Percentiles rank a stretch among this genome's conserved stretches.
Evolutionary conservation across 2,888 invertebrate genomes (phyloP).

Genomic region (Chironomus tentans): DNA sequence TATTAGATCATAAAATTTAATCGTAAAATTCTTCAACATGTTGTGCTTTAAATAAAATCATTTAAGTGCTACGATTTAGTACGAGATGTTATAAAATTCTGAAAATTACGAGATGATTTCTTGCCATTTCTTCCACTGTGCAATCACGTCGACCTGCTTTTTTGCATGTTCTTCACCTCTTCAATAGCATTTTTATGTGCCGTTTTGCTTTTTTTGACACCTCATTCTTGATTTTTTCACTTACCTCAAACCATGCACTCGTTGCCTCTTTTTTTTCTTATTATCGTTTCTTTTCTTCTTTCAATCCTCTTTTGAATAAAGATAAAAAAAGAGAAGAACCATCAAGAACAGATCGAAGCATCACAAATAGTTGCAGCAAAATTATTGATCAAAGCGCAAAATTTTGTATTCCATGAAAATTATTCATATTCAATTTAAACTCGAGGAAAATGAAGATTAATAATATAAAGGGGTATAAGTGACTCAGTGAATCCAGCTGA

Average conservation of each 20-base stretch:
- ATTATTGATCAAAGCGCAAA: no score
- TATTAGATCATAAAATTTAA: background rate
- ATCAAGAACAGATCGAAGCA: no score
- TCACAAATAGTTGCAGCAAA: no score
- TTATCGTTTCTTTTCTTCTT: no score
- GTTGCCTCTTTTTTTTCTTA: no score
- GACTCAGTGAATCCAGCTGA: no score
- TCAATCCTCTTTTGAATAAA: background rate
- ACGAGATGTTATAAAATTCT: background rate
- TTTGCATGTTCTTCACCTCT: background rate
- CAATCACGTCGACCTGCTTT: background rate
- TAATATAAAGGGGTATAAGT: no score
- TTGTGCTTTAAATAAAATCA: background rate
- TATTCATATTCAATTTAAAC: no score
- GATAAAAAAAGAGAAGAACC: background rate
- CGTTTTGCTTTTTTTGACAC: background rate
- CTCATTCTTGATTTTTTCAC: background rate
- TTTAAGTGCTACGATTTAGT: background rate
- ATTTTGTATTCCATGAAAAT: no score
- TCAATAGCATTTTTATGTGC: background rate
- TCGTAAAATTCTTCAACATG: background rate
- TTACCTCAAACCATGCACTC: no score
- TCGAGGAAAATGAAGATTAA: no score
- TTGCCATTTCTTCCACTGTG: background rate
- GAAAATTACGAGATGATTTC: background rate